phyloP scores from a whole-genome alignment of 2,113 vertebrate species.

The Cepphus grylle region DNA sequence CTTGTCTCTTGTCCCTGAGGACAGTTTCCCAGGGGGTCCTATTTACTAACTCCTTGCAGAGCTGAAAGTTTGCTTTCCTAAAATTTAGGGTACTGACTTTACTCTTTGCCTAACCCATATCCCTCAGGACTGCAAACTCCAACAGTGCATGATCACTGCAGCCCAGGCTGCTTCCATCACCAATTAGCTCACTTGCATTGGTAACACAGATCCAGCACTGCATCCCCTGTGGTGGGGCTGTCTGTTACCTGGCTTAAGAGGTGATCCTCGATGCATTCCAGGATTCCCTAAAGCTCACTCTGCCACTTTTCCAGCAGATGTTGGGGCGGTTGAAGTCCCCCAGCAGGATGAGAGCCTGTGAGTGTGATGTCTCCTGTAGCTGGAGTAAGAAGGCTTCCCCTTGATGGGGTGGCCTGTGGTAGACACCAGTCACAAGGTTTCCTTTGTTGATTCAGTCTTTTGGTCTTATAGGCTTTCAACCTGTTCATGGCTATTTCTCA shows the following conservation, averaged over 20 bases:
- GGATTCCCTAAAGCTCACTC: neutral
- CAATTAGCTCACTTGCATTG: neutral
- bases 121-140: neutral
- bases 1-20: neutral
- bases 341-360: neutral
- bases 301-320: neutral
- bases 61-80: neutral
- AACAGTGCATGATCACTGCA: neutral
- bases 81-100: neutral
- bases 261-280: neutral
- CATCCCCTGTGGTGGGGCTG: neutral
- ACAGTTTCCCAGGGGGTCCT: neutral
- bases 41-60: neutral
- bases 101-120: neutral
- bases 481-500: neutral
- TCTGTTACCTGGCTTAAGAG: neutral
- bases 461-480: neutral
- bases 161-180: neutral
- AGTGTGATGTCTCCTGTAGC: neutral
- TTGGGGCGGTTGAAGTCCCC: neutral
- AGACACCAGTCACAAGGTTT: neutral
- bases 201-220: neutral
- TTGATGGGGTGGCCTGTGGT: neutral
- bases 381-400: neutral
- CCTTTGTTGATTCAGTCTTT: neutral